These are phyloP conservation scores for Mirza zaza DNA, from an alignment of 2,113 vertebrate species.

Conservation along the genomic window DNA sequence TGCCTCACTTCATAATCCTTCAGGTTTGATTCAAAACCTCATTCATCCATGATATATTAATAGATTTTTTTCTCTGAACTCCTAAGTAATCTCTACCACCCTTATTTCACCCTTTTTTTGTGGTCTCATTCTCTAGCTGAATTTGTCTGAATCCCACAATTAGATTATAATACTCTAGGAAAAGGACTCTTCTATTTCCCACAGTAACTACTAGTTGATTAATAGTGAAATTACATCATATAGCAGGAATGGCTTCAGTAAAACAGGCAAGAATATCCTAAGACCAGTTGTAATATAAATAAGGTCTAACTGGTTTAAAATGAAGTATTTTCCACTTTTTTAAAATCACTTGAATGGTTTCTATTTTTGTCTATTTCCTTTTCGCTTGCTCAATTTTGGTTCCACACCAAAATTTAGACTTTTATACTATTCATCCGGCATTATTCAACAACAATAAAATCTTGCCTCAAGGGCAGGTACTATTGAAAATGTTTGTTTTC, in stretches of 20 bases:
- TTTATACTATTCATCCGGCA: not conserved
- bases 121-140: not conserved
- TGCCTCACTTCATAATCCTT: not conserved
- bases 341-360: not conserved
- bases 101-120: not conserved
- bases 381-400: not conserved
- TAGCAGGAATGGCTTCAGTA: not conserved
- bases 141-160: not conserved
- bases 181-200: not conserved
- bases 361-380: not conserved
- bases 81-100: not conserved
- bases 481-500: not conserved
- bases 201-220: slow-evolving; percentile 7
- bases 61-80: slow-evolving; percentile 32
- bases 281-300: not conserved
- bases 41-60: not conserved
- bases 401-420: slow-evolving; percentile 9
- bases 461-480: not conserved
- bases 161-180: not conserved
- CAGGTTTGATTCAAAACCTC: not conserved
- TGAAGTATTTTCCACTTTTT: slow-evolving; percentile 27
- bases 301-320: slow-evolving; percentile 24
- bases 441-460: not conserved
- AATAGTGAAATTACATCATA: not conserved
- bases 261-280: not conserved